Evolutionary conservation across 1,140 invertebrate species (phyloP), one percentile per base, ranked within the genome.

Genomic region (Amphibalanus amphitrite): DNA sequence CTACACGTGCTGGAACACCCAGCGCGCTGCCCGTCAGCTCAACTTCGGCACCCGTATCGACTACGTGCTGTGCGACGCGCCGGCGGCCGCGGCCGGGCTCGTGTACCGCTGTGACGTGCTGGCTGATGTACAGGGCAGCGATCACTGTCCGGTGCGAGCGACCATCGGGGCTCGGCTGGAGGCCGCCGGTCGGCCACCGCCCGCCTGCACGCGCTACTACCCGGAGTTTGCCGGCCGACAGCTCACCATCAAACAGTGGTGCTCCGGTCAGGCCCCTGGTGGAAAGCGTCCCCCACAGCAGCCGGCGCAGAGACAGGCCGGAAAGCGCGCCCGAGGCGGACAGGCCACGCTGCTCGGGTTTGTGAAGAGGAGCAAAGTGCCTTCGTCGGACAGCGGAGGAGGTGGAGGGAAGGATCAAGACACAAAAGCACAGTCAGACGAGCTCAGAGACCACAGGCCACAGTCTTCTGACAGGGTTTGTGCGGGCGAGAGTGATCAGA

Each of bases 11-110:
- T 86, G 85, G 85, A 80, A 79, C 72, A 82, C 81, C 0, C 73
- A 75, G 65, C 81, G 80, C 1, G 81, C 80, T 69, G 82, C 83
- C 15, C 75, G 85, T 64, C 71, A 77, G 47, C 84, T 81, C n/a
- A 86, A 86, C 77, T 86, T 82, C 77, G 85, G 85, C 25, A 80
- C 80, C 40, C 74, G 85, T 29, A 81, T 86, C 29, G 85, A 86
- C 76, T 86, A 86, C 74, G 82, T 86, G 40, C 72, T 86, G 8
- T 75, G 78, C 28, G 80, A 83, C 75, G 71, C 73, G 40, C 72
- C 78, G 26, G 74, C 85, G 3, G 67, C 78, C 1, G 70, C 69
- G 26, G 65, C 65, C 65, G 4, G 65, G 30, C 76, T 77, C 70
- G 73, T 85, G 15, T 71, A 69, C 15, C 77, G 79, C 33, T 82